phyloP scores from a whole-genome alignment of 2,113 vertebrate species.

The Lonchura striata region DNA sequence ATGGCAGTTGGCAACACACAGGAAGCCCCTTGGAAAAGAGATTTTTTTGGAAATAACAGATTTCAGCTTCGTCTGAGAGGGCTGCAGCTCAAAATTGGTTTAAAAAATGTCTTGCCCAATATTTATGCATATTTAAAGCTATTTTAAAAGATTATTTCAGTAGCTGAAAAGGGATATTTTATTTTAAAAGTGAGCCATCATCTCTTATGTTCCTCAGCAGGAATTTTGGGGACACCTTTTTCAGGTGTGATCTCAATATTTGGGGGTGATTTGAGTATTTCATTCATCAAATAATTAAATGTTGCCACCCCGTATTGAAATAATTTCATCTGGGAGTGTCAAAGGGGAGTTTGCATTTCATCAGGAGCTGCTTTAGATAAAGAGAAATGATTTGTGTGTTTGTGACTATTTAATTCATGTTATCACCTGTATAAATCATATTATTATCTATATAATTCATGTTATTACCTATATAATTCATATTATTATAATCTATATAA shows the following conservation, averaged over 20 bases:
- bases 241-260: not conserved
- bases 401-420: not conserved
- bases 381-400: not conserved
- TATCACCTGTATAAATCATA: not conserved
- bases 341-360: not conserved
- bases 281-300: not conserved
- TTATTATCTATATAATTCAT: not conserved
- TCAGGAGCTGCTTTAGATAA: not conserved
- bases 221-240: not conserved
- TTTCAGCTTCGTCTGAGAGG: constrained; percentile 22
- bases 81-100: not conserved
- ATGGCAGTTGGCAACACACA: constrained; percentile 60
- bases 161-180: not conserved
- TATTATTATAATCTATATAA: not conserved
- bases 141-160: not conserved
- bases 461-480: not conserved
- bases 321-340: not conserved
- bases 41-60: constrained; percentile 61
- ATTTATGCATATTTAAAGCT: not conserved
- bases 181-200: not conserved
- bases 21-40: constrained; percentile 54
- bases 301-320: accelerated
- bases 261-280: not conserved
- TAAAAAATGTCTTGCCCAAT: not conserved
- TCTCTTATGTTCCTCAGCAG: not conserved